Evolutionary conservation across 2,888 invertebrate species (phyloP).

Genomic region (Eubasilissa splendida): DNA sequence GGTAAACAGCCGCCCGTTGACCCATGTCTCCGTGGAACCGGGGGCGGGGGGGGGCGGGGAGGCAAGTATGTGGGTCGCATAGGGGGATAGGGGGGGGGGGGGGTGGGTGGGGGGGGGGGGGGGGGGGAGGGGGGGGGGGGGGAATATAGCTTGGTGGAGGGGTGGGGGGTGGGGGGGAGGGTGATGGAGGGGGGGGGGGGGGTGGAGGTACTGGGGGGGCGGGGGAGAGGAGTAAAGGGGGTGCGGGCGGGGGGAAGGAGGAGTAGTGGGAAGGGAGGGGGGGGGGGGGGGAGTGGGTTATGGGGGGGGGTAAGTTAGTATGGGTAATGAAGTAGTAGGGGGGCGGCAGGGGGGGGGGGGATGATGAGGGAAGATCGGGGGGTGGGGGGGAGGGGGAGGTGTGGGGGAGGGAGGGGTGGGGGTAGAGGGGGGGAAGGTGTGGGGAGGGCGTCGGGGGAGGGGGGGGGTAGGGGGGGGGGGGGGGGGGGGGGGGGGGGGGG

Average conservation of each 20-base stretch:
- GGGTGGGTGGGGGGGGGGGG: background rate
- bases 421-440: background rate
- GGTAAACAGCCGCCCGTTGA: no score
- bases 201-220: background rate
- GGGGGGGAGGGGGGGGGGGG: background rate
- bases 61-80: no score
- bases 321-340: background rate
- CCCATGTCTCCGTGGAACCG: no score
- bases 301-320: background rate
- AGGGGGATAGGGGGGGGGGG: background rate
- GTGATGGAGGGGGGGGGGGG: background rate
- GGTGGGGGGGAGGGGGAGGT: background rate
- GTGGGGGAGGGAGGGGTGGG: background rate
- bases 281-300: background rate
- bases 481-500: background rate
- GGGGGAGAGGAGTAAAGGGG: background rate
- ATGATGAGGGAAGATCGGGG: background rate
- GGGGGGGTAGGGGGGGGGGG: background rate
- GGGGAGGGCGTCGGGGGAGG: background rate
- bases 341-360: background rate
- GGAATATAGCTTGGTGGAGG: background rate
- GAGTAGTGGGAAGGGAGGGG: background rate
- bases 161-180: background rate
- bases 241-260: background rate
- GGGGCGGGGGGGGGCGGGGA: no score